phyloP scores from a whole-genome alignment of 2,888 invertebrate species.

The Craniophora ligustri region DNA sequence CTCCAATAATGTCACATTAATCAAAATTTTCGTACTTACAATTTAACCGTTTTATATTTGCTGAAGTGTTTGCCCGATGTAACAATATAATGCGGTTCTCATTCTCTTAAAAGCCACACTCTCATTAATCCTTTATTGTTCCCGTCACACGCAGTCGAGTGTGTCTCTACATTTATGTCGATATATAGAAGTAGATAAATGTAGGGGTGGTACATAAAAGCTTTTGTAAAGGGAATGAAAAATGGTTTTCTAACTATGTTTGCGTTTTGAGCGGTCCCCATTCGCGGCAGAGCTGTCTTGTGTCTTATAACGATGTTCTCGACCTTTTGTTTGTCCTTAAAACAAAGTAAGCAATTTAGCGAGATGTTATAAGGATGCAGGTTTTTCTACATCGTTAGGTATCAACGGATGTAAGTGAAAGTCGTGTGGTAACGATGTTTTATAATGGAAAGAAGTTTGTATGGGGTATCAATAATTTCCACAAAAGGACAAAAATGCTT shows the following conservation, averaged over 20 bases:
- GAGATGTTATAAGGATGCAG: not conserved
- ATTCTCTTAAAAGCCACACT: slow-evolving; percentile 49
- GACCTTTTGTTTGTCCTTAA: slow-evolving; percentile 11
- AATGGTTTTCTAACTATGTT: slow-evolving; percentile 10
- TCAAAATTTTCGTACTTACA: not conserved
- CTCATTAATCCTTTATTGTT: slow-evolving; percentile 53
- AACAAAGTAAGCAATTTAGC: slow-evolving; percentile 1
- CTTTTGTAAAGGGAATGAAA: slow-evolving; percentile 21
- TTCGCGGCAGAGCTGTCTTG: slow-evolving; percentile 3
- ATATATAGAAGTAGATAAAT: slow-evolving; percentile 1
- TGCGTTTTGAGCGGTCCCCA: slow-evolving; percentile 6
- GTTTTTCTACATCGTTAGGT: not conserved
- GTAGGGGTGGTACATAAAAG: not conserved
- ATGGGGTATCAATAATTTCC: no score
- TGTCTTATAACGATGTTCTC: slow-evolving; percentile 3
- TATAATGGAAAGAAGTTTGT: no score
- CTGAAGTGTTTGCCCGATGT: slow-evolving; percentile 3
- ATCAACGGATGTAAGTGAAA: not conserved
- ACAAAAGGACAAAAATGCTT: no score
- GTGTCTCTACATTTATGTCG: not conserved
- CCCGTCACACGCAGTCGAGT: slow-evolving; percentile 20
- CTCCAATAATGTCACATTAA: not conserved
- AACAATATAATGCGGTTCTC: slow-evolving; percentile 31
- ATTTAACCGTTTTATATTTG: not conserved
- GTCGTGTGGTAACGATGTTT: no score